Evolutionary conservation across 2,113 vertebrate species (phyloP).

Genomic region (Crypturellus undulatus): DNA sequence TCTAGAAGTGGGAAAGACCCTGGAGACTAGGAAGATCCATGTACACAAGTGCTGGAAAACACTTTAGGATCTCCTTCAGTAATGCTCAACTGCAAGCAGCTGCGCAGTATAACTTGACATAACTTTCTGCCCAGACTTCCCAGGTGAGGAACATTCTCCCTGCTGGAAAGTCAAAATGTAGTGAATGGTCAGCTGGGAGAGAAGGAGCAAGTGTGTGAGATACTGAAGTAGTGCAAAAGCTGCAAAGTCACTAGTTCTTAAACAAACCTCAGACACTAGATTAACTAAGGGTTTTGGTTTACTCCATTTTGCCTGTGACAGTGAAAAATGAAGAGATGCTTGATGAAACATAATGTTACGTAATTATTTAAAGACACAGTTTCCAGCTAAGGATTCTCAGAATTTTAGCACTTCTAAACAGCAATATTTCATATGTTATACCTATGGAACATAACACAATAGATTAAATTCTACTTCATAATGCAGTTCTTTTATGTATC

Average conservation of each 20-base stretch:
- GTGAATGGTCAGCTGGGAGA: neutral
- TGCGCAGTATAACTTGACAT: neutral
- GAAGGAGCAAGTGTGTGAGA: rapidly evolving
- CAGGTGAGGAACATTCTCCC: neutral
- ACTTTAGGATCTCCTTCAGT: neutral
- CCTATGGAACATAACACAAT: neutral
- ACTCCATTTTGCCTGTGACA: neutral
- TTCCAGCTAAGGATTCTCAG: neutral
- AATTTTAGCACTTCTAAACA: neutral
- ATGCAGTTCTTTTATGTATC: neutral
- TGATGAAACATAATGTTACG: neutral
- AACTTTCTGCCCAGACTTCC: neutral
- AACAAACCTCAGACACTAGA: neutral
- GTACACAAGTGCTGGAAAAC: neutral
- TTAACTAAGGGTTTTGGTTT: neutral
- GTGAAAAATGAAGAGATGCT: neutral
- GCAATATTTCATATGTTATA: neutral
- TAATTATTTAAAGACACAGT: neutral
- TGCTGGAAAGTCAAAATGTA: neutral
- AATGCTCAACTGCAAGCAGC: neutral
- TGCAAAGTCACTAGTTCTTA: neutral
- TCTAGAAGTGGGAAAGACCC: neutral
- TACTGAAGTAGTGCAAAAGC: neutral
- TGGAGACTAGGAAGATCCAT: neutral
- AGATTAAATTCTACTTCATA: neutral